These are phyloP conservation scores for Aporophyla lueneburgensis DNA, from an alignment of 2,888 invertebrate genomes.

Conservation along the genomic window DNA sequence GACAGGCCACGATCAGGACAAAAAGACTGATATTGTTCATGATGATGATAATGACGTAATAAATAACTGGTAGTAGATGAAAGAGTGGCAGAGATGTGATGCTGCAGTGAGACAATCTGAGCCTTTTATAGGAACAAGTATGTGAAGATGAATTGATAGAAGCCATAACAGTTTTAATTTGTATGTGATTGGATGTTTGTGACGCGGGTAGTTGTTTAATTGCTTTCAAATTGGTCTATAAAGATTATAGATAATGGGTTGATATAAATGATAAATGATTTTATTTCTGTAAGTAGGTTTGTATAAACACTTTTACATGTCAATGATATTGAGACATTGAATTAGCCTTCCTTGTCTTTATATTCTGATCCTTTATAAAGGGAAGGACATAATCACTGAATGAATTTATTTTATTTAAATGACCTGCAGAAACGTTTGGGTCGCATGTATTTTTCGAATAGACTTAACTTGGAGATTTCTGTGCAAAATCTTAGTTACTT, in stretches of 20 bases:
- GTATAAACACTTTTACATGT: too few relatives aligned
- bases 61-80: constrained; percentile 22
- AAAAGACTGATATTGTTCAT: constrained; percentile 78
- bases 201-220: constrained; percentile 8
- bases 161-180: constrained; percentile 69
- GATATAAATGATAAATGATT: too few relatives aligned
- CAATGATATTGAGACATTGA: background rate
- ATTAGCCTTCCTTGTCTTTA: constrained; percentile 4
- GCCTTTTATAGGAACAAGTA: constrained; percentile 48
- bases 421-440: background rate
- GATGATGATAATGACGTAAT: constrained; percentile 46
- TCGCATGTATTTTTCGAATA: background rate
- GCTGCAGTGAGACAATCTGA: constrained; percentile 9
- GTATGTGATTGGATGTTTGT: constrained; percentile 29
- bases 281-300: too few relatives aligned
- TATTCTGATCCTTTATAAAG: background rate
- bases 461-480: background rate
- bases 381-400: background rate
- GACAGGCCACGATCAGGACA: constrained; percentile 76
- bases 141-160: constrained; percentile 65
- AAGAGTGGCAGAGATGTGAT: constrained; percentile 59
- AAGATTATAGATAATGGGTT: constrained; percentile 3
- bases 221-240: constrained; percentile 24
- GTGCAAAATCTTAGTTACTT: background rate
- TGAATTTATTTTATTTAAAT: background rate